phyloP scores from a whole-genome alignment of 2,113 vertebrate species.

The Podiceps cristatus region DNA sequence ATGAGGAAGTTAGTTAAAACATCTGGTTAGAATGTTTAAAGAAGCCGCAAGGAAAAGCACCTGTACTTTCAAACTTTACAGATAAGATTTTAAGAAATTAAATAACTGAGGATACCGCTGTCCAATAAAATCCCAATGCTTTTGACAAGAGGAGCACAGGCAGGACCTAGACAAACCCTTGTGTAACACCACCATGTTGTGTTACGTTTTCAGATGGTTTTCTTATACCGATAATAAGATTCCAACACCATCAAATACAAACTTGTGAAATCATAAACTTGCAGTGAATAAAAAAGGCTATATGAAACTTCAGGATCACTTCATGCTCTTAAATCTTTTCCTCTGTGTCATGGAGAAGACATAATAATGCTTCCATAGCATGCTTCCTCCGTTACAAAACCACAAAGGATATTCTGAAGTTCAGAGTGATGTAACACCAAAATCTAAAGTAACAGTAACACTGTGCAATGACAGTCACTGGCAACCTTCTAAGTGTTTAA shows the following conservation, averaged over 20 bases:
- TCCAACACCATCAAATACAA: neutral
- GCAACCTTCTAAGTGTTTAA: neutral
- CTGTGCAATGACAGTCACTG: neutral
- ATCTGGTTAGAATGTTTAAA: neutral
- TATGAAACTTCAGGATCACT: neutral
- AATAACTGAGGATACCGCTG: neutral
- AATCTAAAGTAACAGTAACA: neutral
- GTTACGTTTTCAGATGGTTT: neutral
- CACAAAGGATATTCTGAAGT: neutral
- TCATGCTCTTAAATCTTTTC: neutral
- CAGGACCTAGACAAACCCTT: neutral
- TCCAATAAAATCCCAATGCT: neutral
- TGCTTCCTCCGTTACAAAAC: neutral
- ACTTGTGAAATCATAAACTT: neutral
- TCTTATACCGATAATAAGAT: neutral
- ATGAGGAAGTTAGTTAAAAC: neutral
- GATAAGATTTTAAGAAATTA: neutral
- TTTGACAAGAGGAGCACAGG: neutral
- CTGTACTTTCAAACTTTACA: neutral
- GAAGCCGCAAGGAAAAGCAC: neutral
- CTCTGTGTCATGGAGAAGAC: neutral
- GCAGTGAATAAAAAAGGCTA: neutral
- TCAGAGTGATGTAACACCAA: neutral
- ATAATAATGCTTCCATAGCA: neutral
- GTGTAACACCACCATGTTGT: rapidly evolving